Percentiles rank a stretch among this genome's conserved stretches.
phyloP scores from a whole-genome alignment of 2,797 vertebrate genomes.

The Melanotaenia boesemani region DNA sequence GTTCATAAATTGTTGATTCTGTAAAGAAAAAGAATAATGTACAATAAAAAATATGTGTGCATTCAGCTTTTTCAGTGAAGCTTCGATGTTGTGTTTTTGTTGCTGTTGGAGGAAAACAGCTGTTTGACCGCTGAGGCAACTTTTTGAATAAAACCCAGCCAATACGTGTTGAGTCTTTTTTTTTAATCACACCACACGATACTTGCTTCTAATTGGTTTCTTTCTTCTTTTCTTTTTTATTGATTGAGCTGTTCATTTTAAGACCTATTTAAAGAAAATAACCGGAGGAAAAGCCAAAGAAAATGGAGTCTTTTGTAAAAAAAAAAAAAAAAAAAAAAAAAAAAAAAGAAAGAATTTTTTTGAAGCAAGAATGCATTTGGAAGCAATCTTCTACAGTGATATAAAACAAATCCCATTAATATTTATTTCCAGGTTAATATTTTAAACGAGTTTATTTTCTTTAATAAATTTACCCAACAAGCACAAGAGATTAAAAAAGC shows the following conservation, averaged over 20 bases:
- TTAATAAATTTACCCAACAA: no score
- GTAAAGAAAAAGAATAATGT: background rate
- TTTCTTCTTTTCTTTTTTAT: background rate
- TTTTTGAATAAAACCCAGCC: background rate
- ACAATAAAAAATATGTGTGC: background rate
- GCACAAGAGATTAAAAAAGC: background rate
- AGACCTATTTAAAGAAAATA: no score
- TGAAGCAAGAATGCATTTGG: no score
- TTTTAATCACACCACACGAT: background rate
- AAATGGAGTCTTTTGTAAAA: background rate
- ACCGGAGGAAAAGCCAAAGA: background rate
- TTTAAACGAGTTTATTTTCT: no score
- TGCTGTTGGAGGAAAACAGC: background rate
- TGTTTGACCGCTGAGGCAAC: background rate
- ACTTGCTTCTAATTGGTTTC: background rate
- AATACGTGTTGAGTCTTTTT: slow-evolving; percentile 6
- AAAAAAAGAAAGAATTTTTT: no score
- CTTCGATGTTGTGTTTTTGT: background rate
- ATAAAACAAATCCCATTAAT: background rate
- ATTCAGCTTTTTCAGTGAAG: background rate
- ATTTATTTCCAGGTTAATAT: no score
- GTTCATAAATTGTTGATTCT: background rate
- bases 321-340: no score
- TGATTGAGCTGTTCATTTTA: background rate
- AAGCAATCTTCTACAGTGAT: background rate